Percentiles rank a stretch among this genome's conserved stretches.
These are phyloP conservation scores for Leuctra nigra DNA, from an alignment of 2,888 invertebrate genomes.

Conservation along the genomic window DNA sequence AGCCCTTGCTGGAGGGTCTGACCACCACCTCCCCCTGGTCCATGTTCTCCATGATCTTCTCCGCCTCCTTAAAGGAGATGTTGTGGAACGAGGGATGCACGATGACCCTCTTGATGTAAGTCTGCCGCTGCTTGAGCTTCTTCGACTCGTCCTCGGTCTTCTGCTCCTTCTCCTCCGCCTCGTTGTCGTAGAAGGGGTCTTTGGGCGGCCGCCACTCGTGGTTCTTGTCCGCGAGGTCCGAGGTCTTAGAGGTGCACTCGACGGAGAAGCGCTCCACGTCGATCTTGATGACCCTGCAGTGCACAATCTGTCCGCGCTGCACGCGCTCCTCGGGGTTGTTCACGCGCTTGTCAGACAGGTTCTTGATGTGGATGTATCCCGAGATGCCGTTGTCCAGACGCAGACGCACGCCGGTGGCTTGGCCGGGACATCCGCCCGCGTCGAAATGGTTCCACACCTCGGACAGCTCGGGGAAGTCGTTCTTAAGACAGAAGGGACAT, in stretches of 20 bases:
- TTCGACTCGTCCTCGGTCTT: constrained; percentile 74
- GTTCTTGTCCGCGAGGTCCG: constrained; percentile 86
- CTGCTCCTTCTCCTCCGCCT: constrained; percentile 70
- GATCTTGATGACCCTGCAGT: constrained; percentile 89
- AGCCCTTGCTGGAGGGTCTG: constrained; percentile 94
- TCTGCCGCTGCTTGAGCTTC: constrained; percentile 72
- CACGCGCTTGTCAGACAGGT: constrained; percentile 89
- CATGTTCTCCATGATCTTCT: constrained; percentile 83
- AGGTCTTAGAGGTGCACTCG: constrained; percentile 88
- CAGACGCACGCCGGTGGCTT: constrained; percentile 85
- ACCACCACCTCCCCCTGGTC: constrained; percentile 97
- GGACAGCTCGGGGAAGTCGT: constrained; percentile 91
- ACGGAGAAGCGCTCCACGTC: constrained; percentile 90
- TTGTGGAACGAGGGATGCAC: constrained; percentile 98
- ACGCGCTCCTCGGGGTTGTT: constrained; percentile 91
- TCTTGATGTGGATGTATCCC: constrained; percentile 90
- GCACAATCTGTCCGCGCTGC: constrained; percentile 71
- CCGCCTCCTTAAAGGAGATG: constrained; percentile 87
- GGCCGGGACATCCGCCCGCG: constrained; percentile 90
- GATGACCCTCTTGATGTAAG: constrained; percentile 92
- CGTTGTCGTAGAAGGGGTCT: constrained; percentile 88
- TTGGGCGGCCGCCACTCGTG: constrained; percentile 83
- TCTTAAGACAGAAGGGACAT: constrained; percentile 94
- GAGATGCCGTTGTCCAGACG: constrained; percentile 87
- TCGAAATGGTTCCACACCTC: constrained; percentile 99